Base-by-base conservation (phyloP, 2,113 vertebrate species). In the Rhizomys pruinosus region DNA sequence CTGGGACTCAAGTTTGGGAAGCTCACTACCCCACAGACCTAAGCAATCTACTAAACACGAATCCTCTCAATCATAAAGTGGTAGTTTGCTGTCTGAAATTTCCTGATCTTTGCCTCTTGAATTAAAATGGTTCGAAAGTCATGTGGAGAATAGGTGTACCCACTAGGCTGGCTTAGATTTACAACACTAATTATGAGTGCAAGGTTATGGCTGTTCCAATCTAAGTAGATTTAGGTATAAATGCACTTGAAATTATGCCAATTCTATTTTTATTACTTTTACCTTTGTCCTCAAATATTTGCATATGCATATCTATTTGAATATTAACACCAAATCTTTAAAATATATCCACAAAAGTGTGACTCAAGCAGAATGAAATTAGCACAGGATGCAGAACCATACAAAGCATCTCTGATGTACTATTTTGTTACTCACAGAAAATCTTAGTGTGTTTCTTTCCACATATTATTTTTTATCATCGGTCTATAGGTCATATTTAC, bases 191-290 rank as follows among this genome's bases (percentile, higher is more conserved):
- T 7, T 91, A 76, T 29, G 25, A 74, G 23, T 47, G 12, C 39
- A 74, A 44, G 25, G 13, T 89, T 78, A 42, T 72, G 8, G 7
- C 20, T 72, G 11, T 12, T 66, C 34, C 25, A 52, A 90, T 44
- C 90, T 92, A 73, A 13, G 47, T 42, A 91, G 27, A 84, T 82
- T 95, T 80, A 23, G 2, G 32, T 66, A 47, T 72, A 73, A 81
- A 5, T 92, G 37, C 22, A 4, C 63, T 89, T 94, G 59, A 37
- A 90, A 88, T 15, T 87, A 77, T 87, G 44, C 76, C 39, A 68
- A 81, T 91, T 80, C 68, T 90, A 27, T 94, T 84, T 86, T 92
- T 20, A 93, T 84, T 95, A 72, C 37, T 90, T 90, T 90, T 95
- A 61, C 37, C 63, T 39, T 97, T 77, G 81, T 29, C 32, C 10